These are phyloP conservation scores for Stenichneumon culpator DNA, from an alignment of 2,888 invertebrate species.

Conservation along the genomic window DNA sequence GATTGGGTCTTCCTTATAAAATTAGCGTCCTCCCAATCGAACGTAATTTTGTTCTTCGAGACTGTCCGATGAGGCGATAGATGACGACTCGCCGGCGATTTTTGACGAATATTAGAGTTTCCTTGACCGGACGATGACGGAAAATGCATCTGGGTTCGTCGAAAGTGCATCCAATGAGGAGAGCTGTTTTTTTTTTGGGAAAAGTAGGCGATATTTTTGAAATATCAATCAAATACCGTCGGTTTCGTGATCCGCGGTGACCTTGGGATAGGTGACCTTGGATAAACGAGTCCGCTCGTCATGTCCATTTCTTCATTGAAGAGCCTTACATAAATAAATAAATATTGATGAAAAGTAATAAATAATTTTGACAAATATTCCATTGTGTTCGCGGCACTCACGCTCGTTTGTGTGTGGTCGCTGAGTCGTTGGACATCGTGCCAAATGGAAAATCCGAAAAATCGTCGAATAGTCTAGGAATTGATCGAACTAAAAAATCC, in stretches of 20 bases:
- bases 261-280: conserved; percentile 54
- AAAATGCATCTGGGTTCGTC: conserved; percentile 46
- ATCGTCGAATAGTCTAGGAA: conserved; percentile 30
- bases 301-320: conserved; percentile 54
- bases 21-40: conserved; percentile 51
- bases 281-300: conserved; percentile 54
- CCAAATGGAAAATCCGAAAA: conserved; percentile 14
- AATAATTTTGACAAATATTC: neutral
- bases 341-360: neutral
- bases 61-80: conserved; percentile 64
- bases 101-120: conserved; percentile 66
- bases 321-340: conserved; percentile 45
- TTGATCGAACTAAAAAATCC: neutral
- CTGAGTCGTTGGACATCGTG: conserved; percentile 48
- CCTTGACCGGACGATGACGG: conserved; percentile 60
- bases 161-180: neutral
- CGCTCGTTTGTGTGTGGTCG: conserved; percentile 54
- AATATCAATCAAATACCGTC: conserved; percentile 36
- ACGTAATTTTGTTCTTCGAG: conserved; percentile 55
- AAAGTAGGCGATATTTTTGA: too few species aligned
- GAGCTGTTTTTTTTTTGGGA: neutral
- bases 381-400: conserved; percentile 30
- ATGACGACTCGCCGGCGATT: conserved; percentile 68
- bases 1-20: conserved; percentile 70
- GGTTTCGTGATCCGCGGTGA: conserved; percentile 63